These are phyloP conservation scores for Mellivora capensis DNA, from an alignment of 2,113 vertebrate species.

Conservation along the genomic window DNA sequence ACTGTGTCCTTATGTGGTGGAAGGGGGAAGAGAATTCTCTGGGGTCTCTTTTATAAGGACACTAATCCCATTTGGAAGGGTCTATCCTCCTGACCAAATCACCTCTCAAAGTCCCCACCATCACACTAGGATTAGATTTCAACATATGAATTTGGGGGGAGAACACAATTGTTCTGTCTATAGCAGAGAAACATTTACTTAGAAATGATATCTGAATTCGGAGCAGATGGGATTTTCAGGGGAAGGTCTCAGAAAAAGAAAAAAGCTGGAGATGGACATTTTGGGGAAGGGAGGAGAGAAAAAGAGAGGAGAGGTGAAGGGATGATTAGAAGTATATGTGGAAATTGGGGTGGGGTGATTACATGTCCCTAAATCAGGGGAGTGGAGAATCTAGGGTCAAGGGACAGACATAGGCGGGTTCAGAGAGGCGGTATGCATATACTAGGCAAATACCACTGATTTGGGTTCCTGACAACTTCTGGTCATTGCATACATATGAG, in stretches of 20 bases:
- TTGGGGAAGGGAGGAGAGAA: background rate
- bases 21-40: background rate
- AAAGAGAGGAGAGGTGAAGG: background rate
- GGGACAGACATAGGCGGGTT: background rate
- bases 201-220: background rate
- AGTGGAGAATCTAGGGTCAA: background rate
- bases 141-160: background rate
- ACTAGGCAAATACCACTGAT: slow-evolving; percentile 12
- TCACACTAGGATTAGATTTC: background rate
- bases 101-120: background rate
- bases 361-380: background rate
- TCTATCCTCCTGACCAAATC: background rate
- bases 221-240: background rate
- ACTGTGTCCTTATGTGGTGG: background rate
- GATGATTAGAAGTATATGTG: background rate
- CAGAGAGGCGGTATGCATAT: background rate
- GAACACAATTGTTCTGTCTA: background rate
- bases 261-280: background rate
- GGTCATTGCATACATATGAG: background rate
- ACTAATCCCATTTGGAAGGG: background rate
- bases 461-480: slow-evolving; percentile 13
- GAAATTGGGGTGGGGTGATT: too few relatives aligned
- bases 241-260: background rate
- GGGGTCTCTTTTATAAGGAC: background rate
- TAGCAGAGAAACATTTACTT: background rate